A percentile compares a stretch with the other conserved stretches of the same genome.
Evolutionary conservation across 2,113 vertebrate genomes (phyloP).

Genomic region (Aldabrachelys gigantea): DNA sequence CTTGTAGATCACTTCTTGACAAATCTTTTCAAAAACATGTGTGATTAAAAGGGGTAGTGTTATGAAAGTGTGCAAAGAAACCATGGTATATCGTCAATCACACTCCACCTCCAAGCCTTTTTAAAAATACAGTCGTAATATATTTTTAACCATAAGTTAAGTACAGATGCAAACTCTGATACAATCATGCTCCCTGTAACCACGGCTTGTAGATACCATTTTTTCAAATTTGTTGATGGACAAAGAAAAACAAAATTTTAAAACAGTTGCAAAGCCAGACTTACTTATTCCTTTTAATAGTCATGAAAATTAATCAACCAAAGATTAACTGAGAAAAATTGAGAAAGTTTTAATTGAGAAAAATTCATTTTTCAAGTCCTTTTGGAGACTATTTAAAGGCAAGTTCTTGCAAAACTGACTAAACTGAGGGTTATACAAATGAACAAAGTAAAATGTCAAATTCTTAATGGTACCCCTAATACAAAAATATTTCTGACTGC

Average conservation of each 20-base stretch:
- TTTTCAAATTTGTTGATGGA: neutral
- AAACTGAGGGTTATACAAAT: neutral
- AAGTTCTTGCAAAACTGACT: neutral
- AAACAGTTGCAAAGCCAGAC: accelerated
- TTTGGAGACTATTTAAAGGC: neutral
- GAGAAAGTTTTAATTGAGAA: slow-evolving; percentile 4
- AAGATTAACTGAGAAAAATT: neutral
- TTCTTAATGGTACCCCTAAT: neutral
- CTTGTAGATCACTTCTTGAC: neutral
- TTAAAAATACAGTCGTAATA: neutral
- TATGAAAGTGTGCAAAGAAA: neutral
- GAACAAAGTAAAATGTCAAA: neutral
- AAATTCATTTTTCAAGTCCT: neutral
- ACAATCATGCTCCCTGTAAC: neutral
- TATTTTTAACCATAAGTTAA: neutral
- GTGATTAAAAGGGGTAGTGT: neutral
- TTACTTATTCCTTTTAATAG: accelerated
- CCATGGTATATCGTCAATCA: neutral
- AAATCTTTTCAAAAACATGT: neutral
- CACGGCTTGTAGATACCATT: neutral
- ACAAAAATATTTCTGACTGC: neutral
- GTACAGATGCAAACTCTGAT: neutral
- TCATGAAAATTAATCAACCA: neutral
- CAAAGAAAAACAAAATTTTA: neutral
- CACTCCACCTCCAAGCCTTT: neutral